Base-by-base conservation (phyloP, 92 coral and sea anemone genomes). In the Desmophyllum pertusum region DNA sequence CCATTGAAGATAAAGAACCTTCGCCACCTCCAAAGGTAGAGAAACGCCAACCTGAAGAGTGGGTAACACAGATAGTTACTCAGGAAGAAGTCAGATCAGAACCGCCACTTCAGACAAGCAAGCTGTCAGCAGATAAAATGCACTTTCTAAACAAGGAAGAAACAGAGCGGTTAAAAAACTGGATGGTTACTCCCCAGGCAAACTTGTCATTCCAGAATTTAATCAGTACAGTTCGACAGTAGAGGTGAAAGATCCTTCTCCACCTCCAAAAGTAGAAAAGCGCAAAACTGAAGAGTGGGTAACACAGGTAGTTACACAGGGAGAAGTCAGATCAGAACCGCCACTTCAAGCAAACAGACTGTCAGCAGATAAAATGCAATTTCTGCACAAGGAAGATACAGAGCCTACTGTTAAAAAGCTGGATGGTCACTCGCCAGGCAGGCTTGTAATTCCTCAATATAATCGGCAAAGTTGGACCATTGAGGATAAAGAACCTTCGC, bases 281-380 rank as follows among this genome's bases (percentile, higher is more conserved):
- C 40, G 19, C 43, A 67, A 67, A 31, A 33, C 73, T 67, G 73
- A 67, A 33, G 23, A 67, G 43, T 67, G 73, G 73, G 0, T 67
- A 67, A 67, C 73, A 67, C 73, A 67, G 73, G 45, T 38, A 10
- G 45, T 21, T 1, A 38, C 40, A 3, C 19, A 33, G 40, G 41
- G 30, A 38, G 41, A 67, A 10, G 41, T 67, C 41, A 67, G 73
- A 67, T 67, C 73, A 67, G 73, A 67, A 67, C 73, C 73, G 29
- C 73, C 73, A 0, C 42, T 38, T 1, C 40, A 9, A 9, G 45
- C 73, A 13, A 67, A 67, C 73, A 67, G 31, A 29, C 65, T 57
- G 31, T 57, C 65, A 25, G 30, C 10, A 23, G 30, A 57, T 15
- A 57, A 57, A 57, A 23, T 57, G 65, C 65, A 57, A 57, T 57